Evolutionary conservation across 2,888 invertebrate genomes (phyloP), one percentile per base, ranked within the genome.

Genomic region (Lomographa bimaculata): DNA sequence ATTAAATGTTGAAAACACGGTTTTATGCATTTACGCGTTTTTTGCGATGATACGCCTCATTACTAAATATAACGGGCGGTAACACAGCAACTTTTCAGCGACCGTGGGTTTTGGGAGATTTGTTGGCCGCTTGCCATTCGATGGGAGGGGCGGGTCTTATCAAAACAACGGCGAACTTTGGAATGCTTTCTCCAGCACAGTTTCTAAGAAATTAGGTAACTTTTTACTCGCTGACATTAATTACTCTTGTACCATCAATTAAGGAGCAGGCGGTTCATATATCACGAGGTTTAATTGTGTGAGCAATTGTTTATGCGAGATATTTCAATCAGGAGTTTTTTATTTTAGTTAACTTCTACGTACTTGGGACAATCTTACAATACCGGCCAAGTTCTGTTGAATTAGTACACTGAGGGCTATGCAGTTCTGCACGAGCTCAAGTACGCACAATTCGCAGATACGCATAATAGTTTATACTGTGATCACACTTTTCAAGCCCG

Each of bases 11-110:
- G 38, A 36, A 40, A 79, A 79, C 69, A 68, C 71, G 68, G 75
- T 78, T 71, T 71, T 57, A 47, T 50, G 56, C 51, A 60, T 65
- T 65, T 52, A 54, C 54, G 46, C 43, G 51, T 61, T 67, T 71
- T 69, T 65, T 54, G 60, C 58, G 46, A 44, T 39, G 64, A 62
- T 69, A 59, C 56, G 57, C 58, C 60, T 65, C 64, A 64, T 65
- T 70, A 67, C 70, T 64, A 68, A 73, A 71, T 67, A 59, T 71
- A 76, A 71, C 59, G 36, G 56, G 54, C 54, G 58, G 47, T 59
- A 61, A 46, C 27, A 39, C 46, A 52, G 54, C 50, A 54, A 60
- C 38, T 39, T 40, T 21, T 28, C 34, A 58, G 57, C 52, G 58
- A 16, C 21, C 25, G 20, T 32, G 27, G 35, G n/a, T 33, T 49